phyloP scores from a whole-genome alignment of 2,113 vertebrate species.

The Corythornis madagascariensis region DNA sequence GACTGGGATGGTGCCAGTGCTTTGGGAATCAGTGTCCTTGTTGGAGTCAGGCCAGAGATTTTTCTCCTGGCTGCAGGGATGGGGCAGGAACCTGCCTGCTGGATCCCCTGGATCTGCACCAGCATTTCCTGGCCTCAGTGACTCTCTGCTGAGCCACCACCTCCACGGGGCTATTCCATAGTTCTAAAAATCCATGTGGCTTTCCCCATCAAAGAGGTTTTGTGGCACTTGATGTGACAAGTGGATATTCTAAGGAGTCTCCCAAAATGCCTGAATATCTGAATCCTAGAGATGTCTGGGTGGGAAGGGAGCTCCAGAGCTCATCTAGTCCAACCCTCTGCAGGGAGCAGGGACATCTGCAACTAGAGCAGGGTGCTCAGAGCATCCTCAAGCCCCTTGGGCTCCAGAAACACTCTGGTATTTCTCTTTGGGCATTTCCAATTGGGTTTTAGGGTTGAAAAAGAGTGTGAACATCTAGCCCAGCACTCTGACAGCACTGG shows the following conservation, averaged over 20 bases:
- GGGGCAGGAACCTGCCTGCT: neutral
- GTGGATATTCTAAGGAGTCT: neutral
- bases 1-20: neutral
- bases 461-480: neutral
- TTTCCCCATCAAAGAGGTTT: neutral
- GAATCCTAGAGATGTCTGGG: neutral
- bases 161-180: neutral
- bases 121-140: accelerated
- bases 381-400: neutral
- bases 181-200: neutral
- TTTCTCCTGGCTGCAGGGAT: neutral
- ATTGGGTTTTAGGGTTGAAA: neutral
- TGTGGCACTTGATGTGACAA: too few species aligned
- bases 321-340: too few species aligned
- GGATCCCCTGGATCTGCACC: neutral
- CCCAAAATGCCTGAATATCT: neutral
- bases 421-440: neutral
- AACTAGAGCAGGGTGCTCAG: too few species aligned
- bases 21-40: neutral
- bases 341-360: too few species aligned
- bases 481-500: neutral
- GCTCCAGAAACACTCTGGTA: neutral
- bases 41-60: neutral
- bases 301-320: too few species aligned
- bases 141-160: neutral